These are phyloP conservation scores for Lethrus apterus DNA, from an alignment of 1,140 invertebrate species.

Conservation along the genomic window DNA sequence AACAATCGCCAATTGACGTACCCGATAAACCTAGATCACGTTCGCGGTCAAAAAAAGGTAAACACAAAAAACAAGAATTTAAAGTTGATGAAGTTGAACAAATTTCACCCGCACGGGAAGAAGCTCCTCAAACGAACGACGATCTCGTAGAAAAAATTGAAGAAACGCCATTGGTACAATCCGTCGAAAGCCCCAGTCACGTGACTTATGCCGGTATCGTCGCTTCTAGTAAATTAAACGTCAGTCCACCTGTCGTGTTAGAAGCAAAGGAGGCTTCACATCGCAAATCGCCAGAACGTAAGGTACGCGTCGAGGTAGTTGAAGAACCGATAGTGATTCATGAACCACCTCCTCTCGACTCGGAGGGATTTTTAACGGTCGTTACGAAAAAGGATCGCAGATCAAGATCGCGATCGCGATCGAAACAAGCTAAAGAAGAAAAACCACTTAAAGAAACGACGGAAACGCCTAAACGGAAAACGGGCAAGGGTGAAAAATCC, in stretches of 20 bases:
- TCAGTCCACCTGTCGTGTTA: background rate
- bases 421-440: slow-evolving; percentile 14
- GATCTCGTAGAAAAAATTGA: slow-evolving; percentile 34
- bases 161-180: slow-evolving; percentile 43
- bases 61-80: background rate
- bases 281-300: slow-evolving; percentile 6
- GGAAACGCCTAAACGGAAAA: background rate
- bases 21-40: background rate
- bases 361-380: slow-evolving; percentile 32
- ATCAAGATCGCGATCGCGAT: slow-evolving; percentile 28
- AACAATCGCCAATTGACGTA: background rate
- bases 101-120: background rate
- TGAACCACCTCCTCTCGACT: slow-evolving; percentile 20
- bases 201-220: slow-evolving; percentile 10
- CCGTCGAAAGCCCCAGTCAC: slow-evolving; percentile 14
- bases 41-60: slow-evolving; percentile 10
- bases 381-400: slow-evolving; percentile 23
- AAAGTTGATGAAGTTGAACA: background rate
- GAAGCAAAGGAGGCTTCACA: background rate
- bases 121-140: background rate
- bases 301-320: slow-evolving; percentile 24
- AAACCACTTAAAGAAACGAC: background rate
- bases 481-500: background rate
- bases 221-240: background rate
- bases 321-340: slow-evolving; percentile 15